These are phyloP conservation scores for Micoletzkya japonica DNA, from an alignment of 2,888 invertebrate species.

Conservation along the genomic window DNA sequence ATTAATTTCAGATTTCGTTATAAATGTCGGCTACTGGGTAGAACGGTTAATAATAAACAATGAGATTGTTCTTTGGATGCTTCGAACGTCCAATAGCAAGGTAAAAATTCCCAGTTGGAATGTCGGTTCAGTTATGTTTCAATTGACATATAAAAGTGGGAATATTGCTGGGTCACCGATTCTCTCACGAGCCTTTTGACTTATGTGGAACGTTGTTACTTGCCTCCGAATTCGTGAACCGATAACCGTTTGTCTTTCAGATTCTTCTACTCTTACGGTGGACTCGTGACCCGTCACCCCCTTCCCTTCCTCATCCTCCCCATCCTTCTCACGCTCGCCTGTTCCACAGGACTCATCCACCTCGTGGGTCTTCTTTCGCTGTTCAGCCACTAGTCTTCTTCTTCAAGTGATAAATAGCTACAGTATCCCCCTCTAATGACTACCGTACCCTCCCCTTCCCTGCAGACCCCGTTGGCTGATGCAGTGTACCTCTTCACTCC, in stretches of 20 bases:
- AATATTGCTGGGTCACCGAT: no score
- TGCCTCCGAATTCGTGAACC: neutral
- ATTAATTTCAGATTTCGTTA: neutral
- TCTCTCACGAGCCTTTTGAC: no score
- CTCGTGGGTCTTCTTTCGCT: no score
- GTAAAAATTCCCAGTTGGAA: neutral
- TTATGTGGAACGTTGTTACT: neutral
- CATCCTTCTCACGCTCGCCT: constrained; percentile 28
- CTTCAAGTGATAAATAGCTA: no score
- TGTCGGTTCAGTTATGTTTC: neutral
- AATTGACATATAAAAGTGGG: no score
- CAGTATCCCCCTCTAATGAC: no score
- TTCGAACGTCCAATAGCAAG: constrained; percentile 22
- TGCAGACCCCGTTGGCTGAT: constrained; percentile 42
- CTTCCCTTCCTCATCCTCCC: constrained; percentile 35
- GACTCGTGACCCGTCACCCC: constrained; percentile 34
- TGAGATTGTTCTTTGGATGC: constrained; percentile 18
- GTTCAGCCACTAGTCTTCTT: no score
- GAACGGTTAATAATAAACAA: no score
- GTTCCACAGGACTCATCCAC: constrained; percentile 37
- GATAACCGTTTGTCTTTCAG: constrained; percentile 8
- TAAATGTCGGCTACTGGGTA: neutral
- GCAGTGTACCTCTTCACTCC: constrained; percentile 58
- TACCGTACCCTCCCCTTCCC: no score
- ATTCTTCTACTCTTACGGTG: constrained; percentile 52